Evolutionary conservation across 1,140 invertebrate species (phyloP).

Genomic region (Brachionus asplanchnoidis): DNA sequence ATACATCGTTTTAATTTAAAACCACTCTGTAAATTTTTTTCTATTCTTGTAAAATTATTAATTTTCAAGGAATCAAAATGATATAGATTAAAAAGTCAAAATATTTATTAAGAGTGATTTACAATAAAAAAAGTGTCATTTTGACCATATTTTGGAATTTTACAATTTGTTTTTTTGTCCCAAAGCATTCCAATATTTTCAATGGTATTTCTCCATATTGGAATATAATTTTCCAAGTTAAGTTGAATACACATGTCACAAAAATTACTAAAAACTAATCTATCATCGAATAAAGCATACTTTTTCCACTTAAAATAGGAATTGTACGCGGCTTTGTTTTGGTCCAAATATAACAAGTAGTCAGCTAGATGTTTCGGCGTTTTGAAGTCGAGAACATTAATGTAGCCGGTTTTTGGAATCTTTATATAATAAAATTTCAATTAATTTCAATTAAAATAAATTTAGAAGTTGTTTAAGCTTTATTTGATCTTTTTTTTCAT

Average conservation of each 20-base stretch:
- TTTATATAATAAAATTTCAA: neutral
- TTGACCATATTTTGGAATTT: neutral
- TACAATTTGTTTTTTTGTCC: neutral
- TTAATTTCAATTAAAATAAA: too few species aligned
- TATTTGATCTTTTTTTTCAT: too few species aligned
- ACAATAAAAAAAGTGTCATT: neutral
- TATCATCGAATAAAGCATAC: neutral
- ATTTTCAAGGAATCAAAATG: too few species aligned
- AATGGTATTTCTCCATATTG: neutral
- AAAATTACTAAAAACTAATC: neutral
- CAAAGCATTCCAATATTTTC: neutral
- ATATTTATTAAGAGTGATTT: neutral
- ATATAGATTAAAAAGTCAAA: neutral
- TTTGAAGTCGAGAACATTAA: constrained; percentile 43
- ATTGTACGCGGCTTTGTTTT: neutral
- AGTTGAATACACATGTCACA: constrained; percentile 35
- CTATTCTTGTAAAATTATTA: too few species aligned
- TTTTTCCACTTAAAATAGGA: constrained; percentile 18
- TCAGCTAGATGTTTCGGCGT: constrained; percentile 43
- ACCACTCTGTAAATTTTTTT: too few species aligned
- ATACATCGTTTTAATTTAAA: too few species aligned
- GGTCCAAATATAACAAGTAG: constrained; percentile 42
- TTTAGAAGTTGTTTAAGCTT: too few species aligned
- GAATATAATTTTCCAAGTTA: neutral
- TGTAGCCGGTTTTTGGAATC: constrained; percentile 8